These are phyloP conservation scores for Threskiornis aethiopicus DNA, from an alignment of 2,797 vertebrate genomes.

Conservation along the genomic window DNA sequence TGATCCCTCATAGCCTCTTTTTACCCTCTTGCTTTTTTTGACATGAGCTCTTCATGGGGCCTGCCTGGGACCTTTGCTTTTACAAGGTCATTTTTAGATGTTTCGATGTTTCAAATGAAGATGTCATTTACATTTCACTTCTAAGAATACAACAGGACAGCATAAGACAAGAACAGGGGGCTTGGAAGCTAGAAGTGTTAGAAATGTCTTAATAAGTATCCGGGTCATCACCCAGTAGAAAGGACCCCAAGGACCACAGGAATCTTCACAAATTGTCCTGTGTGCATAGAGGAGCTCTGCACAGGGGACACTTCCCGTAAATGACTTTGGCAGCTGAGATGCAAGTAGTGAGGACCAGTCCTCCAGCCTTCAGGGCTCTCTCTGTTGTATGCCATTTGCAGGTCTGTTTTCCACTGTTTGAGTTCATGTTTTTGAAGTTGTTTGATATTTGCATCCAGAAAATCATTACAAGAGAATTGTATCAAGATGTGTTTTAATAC, in stretches of 20 bases:
- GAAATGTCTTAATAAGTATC: neutral
- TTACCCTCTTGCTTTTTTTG: neutral
- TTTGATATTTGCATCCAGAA: neutral
- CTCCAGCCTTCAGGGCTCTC: neutral
- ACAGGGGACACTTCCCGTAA: neutral
- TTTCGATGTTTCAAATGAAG: neutral
- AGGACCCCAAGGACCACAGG: neutral
- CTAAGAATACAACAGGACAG: neutral
- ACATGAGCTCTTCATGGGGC: neutral
- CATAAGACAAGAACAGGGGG: neutral
- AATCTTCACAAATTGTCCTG: neutral
- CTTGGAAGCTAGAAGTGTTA: neutral
- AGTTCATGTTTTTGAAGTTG: neutral
- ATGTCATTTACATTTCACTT: neutral
- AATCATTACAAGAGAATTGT: neutral
- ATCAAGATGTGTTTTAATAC: conserved; percentile 13
- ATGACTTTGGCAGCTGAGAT: neutral
- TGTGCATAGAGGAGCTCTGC: neutral
- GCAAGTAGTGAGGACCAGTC: neutral
- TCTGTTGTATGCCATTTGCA: neutral
- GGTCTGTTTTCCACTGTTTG: neutral
- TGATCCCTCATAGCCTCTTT: neutral
- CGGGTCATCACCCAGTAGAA: neutral
- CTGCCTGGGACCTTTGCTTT: neutral
- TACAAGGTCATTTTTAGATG: neutral